These are phyloP conservation scores for Drosophila pseudotakahashii DNA, from an alignment of 2,888 invertebrate genomes.

Conservation along the genomic window DNA sequence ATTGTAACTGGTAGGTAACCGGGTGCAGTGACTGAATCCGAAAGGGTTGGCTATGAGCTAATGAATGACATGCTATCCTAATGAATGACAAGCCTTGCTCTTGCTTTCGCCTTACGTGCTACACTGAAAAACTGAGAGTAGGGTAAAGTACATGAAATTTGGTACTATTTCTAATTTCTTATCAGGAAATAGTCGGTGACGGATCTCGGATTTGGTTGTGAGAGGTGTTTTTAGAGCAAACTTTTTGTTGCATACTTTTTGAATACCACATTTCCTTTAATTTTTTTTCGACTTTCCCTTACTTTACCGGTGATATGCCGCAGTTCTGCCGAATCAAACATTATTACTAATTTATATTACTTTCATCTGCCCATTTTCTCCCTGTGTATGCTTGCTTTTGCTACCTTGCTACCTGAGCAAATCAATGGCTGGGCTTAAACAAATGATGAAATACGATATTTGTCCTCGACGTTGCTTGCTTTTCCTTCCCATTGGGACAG, in stretches of 20 bases:
- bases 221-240: no score
- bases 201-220: no score
- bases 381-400: background rate
- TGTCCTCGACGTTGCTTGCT: constrained; percentile 28
- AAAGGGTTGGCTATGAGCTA: constrained; percentile 33
- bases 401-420: constrained; percentile 20
- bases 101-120: constrained; percentile 13
- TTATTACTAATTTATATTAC: no score
- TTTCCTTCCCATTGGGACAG: constrained; percentile 9
- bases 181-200: no score
- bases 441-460: constrained; percentile 64
- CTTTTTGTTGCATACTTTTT: no score
- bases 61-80: constrained; percentile 67
- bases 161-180: no score
- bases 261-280: no score
- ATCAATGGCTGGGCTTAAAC: constrained; percentile 44
- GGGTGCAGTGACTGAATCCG: constrained; percentile 37
- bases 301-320: no score
- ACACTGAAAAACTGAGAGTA: background rate
- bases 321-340: no score
- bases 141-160: no score
- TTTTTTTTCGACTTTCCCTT: no score
- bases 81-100: constrained; percentile 61
- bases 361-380: background rate
- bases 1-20: constrained; percentile 47